A percentile compares a stretch with the other conserved stretches of the same genome.
phyloP scores from a whole-genome alignment of 2,888 invertebrate genomes.

The Sinodicranocentrus sp. region DNA sequence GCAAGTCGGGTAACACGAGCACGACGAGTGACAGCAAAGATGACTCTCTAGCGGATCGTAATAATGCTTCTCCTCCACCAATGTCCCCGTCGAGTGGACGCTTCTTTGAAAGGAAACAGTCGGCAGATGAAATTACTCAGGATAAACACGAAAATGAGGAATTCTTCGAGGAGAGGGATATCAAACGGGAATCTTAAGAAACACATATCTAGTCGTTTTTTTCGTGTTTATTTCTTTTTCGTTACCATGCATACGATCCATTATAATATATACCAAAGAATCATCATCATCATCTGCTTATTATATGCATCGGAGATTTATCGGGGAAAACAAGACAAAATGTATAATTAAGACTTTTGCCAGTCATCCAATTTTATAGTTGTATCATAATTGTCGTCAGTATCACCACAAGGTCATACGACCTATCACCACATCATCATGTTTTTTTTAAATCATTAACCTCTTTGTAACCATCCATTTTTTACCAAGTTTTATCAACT shows the following conservation, averaged over 20 bases:
- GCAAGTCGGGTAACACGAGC: too few species aligned
- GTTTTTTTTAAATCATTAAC: neutral
- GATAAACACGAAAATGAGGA: neutral
- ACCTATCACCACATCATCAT: neutral
- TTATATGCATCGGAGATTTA: neutral
- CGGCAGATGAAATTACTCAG: neutral
- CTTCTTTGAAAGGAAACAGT: neutral
- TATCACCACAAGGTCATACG: neutral
- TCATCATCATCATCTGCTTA: neutral
- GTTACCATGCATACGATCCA: too few species aligned
- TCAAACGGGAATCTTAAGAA: neutral
- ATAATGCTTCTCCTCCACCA: constrained; percentile 18
- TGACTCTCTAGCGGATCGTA: constrained; percentile 33
- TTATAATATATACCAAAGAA: neutral
- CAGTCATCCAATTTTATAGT: too few species aligned
- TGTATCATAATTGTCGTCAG: neutral
- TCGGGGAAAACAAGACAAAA: neutral
- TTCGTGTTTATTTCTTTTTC: too few species aligned
- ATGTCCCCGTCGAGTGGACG: neutral
- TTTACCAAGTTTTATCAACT: neutral
- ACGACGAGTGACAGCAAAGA: constrained; percentile 21
- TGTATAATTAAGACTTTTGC: neutral
- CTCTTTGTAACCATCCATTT: neutral
- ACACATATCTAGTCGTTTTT: constrained; percentile 13
- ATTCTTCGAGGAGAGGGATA: neutral